Evolutionary conservation across 1,140 invertebrate species (phyloP).

Genomic region (Piezodorus guildinii): DNA sequence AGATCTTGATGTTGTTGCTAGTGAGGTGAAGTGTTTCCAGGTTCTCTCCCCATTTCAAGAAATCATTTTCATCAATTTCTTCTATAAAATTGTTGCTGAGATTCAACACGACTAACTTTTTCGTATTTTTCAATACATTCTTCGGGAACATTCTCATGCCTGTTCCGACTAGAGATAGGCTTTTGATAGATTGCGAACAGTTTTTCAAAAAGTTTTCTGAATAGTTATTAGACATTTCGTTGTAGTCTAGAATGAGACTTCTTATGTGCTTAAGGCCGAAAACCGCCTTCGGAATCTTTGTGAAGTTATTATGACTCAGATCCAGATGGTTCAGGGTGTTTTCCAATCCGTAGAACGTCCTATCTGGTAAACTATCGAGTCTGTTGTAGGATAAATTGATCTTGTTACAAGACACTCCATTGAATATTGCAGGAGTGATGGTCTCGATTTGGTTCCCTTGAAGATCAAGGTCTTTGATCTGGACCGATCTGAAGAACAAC

Average conservation of each 20-base stretch:
- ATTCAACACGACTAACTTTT: conserved; percentile 64
- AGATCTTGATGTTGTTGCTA: conserved; percentile 47
- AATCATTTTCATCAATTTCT: conserved; percentile 57
- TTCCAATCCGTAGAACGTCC: conserved; percentile 56
- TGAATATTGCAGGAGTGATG: conserved; percentile 50
- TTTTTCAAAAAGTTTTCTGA: conserved; percentile 39
- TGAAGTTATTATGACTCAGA: conserved; percentile 66
- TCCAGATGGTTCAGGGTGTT: conserved; percentile 68
- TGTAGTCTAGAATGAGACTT: conserved; percentile 71
- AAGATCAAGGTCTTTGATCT: conserved; percentile 63
- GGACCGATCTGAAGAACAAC: conserved; percentile 53
- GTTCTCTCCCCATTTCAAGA: conserved; percentile 51
- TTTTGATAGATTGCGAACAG: conserved; percentile 51
- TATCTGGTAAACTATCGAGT: conserved; percentile 50
- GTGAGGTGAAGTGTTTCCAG: conserved; percentile 32
- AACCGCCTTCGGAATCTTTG: conserved; percentile 52
- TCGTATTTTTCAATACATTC: conserved; percentile 50
- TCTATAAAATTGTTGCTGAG: conserved; percentile 75
- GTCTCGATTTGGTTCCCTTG: conserved; percentile 58
- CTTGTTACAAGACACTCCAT: conserved; percentile 52
- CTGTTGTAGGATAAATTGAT: conserved; percentile 68
- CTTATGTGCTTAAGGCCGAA: conserved; percentile 48
- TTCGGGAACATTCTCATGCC: conserved; percentile 58
- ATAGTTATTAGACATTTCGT: conserved; percentile 48
- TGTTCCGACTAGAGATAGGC: conserved; percentile 68